These are phyloP conservation scores for Aepyceros melampus DNA, from an alignment of 2,113 vertebrate genomes.

Conservation along the genomic window DNA sequence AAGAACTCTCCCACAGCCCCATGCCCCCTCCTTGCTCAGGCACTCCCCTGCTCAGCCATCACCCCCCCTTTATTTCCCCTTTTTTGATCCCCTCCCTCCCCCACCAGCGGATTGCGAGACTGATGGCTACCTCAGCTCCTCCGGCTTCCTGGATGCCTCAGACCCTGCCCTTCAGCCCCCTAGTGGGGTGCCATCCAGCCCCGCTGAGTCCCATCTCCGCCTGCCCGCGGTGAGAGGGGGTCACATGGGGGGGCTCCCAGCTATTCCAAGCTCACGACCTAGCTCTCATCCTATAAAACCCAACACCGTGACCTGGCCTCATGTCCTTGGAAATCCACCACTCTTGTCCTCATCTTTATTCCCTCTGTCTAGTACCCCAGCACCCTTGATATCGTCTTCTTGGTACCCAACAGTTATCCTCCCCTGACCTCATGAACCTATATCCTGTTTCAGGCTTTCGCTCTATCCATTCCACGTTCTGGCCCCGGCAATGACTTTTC, in stretches of 20 bases:
- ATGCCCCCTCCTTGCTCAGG: neutral
- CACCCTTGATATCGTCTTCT: neutral
- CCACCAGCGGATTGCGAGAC: constrained; percentile 93
- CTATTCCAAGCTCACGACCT: neutral
- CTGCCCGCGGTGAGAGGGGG: constrained; percentile 87
- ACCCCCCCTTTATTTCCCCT: neutral
- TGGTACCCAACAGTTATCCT: neutral
- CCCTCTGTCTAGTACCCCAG: neutral
- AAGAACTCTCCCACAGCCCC: neutral
- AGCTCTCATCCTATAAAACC: neutral
- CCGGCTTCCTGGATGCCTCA: constrained; percentile 86
- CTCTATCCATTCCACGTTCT: constrained; percentile 61
- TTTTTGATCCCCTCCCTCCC: neutral
- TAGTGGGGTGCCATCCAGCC: constrained; percentile 69
- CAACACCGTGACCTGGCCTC: neutral
- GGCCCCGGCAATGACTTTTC: constrained; percentile 82
- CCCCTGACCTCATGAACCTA: neutral
- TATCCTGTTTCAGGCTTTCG: constrained; percentile 61
- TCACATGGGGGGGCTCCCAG: neutral
- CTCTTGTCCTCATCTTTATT: neutral
- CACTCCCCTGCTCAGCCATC: neutral
- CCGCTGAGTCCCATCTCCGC: constrained; percentile 76
- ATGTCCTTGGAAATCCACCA: neutral
- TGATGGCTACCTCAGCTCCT: constrained; percentile 93
- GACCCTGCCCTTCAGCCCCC: constrained; percentile 65